Evolutionary conservation across 2,113 vertebrate species (phyloP).

Genomic region (Hucho hucho): DNA sequence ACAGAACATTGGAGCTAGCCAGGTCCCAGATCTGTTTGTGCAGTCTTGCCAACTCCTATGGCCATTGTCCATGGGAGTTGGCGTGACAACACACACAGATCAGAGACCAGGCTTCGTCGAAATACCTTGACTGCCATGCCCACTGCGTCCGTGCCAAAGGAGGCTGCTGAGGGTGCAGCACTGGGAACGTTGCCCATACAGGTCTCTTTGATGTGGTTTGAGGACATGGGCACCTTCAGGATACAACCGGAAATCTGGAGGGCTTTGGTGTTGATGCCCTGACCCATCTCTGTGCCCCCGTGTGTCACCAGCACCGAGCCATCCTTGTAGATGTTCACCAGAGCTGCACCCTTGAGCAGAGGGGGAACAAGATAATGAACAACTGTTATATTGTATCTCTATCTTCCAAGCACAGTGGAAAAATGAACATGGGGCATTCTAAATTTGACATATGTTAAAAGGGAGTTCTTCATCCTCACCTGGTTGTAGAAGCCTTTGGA

Average conservation of each 20-base stretch:
- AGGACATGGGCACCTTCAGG: slow-evolving; percentile 74
- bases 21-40: neutral
- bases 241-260: slow-evolving; percentile 76
- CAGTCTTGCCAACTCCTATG: too few relatives aligned
- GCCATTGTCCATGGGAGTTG: too few relatives aligned
- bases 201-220: slow-evolving; percentile 73
- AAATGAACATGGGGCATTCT: too few relatives aligned
- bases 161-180: slow-evolving; percentile 69
- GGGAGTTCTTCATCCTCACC: neutral
- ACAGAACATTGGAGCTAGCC: neutral
- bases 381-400: too few relatives aligned
- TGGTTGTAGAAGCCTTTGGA: slow-evolving; percentile 68
- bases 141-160: slow-evolving; percentile 76
- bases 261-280: slow-evolving; percentile 77
- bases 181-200: slow-evolving; percentile 77
- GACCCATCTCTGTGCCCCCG: slow-evolving; percentile 75
- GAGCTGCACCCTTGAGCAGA: slow-evolving; percentile 64
- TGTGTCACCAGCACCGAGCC: slow-evolving; percentile 73
- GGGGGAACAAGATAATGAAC: too few relatives aligned
- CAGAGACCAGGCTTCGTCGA: neutral
- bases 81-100: neutral
- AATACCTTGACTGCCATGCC: slow-evolving; percentile 80
- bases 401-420: too few relatives aligned
- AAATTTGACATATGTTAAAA: neutral
- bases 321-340: slow-evolving; percentile 73